These are phyloP conservation scores for Chaetura pelagica DNA, from an alignment of 2,113 vertebrate genomes.

Conservation along the genomic window DNA sequence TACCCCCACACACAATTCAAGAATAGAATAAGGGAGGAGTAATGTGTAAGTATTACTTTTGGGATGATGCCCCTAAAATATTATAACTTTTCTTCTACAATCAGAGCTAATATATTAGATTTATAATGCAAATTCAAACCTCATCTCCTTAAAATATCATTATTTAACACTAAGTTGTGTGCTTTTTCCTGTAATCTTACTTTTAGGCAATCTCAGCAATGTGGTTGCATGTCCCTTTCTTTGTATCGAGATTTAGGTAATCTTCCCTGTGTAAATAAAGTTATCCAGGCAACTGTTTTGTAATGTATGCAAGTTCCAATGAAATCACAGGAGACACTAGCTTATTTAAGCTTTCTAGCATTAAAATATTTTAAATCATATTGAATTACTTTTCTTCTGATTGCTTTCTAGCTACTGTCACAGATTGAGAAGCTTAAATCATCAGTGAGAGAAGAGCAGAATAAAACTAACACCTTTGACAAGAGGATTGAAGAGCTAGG, in stretches of 20 bases:
- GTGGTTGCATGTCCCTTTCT: background rate
- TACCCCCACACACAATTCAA: conserved; percentile 44
- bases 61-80: conserved; percentile 8
- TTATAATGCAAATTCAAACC: background rate
- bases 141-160: background rate
- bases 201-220: background rate
- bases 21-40: conserved; percentile 61
- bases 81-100: background rate
- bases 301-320: background rate
- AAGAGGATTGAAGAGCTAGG: conserved; percentile 82
- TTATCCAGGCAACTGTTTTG: background rate
- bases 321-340: background rate
- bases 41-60: conserved; percentile 62
- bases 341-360: background rate
- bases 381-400: background rate
- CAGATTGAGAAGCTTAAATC: conserved; percentile 79
- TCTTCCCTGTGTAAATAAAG: background rate
- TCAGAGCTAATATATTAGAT: background rate
- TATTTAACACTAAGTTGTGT: background rate
- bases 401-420: conserved; percentile 77
- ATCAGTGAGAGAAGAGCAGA: conserved; percentile 76
- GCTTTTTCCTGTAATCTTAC: background rate
- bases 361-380: background rate
- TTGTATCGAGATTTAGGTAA: background rate
- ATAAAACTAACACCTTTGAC: conserved; percentile 74